These are phyloP conservation scores for Anneissia japonica DNA, from an alignment of 35 echinoderm and acorn worm species.

Conservation along the genomic window DNA sequence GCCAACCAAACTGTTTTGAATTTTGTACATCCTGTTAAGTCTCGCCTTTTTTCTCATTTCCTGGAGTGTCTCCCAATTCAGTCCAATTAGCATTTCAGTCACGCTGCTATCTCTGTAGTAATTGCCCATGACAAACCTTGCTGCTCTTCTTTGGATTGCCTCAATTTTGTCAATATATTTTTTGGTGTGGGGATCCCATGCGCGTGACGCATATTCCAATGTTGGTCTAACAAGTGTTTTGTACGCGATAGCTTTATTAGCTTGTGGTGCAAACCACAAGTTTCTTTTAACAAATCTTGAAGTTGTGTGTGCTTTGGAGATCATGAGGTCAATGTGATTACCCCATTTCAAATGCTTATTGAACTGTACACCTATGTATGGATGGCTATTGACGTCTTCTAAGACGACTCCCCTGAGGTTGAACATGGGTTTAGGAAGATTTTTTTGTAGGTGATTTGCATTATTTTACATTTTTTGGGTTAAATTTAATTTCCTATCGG, in stretches of 20 bases:
- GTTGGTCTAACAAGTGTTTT: conserved; percentile 36
- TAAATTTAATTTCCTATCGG: no score
- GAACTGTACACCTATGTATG: conserved; percentile 18
- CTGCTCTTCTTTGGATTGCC: conserved; percentile 1
- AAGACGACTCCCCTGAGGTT: neutral
- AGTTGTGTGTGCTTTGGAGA: conserved; percentile 25
- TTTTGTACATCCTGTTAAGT: conserved; percentile 5
- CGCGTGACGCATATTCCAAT: conserved; percentile 6
- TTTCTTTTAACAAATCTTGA: conserved; percentile 29
- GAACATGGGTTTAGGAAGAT: neutral
- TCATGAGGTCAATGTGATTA: neutral
- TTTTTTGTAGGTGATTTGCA: neutral
- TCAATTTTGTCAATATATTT: neutral
- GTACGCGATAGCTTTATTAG: conserved; percentile 26
- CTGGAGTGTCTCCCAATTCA: neutral
- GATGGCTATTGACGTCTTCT: neutral
- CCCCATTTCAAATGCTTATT: conserved; percentile 3
- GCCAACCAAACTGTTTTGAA: no score
- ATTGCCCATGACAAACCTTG: neutral
- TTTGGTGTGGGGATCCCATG: conserved; percentile 21
- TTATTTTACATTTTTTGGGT: neutral
- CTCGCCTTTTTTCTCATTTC: neutral
- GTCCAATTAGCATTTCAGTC: conserved; percentile 9
- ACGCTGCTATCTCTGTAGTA: neutral
- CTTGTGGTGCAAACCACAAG: neutral